phyloP scores from a whole-genome alignment of 1,140 invertebrate genomes.

The Trigoniulus corallinus region DNA sequence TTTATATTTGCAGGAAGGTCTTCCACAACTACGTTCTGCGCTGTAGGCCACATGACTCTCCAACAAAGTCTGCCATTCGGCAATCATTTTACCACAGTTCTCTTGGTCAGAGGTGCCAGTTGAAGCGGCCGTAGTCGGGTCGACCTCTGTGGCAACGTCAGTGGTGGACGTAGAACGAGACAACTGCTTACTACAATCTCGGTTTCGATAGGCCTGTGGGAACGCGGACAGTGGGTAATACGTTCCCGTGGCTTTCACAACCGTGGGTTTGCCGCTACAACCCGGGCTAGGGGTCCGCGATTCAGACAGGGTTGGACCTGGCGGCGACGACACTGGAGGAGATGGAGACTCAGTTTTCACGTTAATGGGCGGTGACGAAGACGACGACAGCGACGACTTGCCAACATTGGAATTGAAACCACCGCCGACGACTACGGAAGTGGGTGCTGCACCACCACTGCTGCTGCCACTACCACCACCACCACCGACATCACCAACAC shows the following conservation, averaged over 20 bases:
- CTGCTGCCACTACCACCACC: too few species aligned
- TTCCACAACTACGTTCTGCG: slow-evolving; percentile 48
- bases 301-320: slow-evolving; percentile 2
- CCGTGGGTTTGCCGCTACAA: slow-evolving; percentile 17
- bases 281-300: background rate
- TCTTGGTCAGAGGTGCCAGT: background rate
- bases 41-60: slow-evolving; percentile 29
- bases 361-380: background rate
- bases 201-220: slow-evolving; percentile 9
- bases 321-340: background rate
- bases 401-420: background rate
- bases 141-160: background rate
- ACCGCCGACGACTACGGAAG: background rate
- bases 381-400: background rate
- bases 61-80: slow-evolving; percentile 23
- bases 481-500: too few species aligned
- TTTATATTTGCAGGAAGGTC: slow-evolving; percentile 73
- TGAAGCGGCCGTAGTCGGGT: background rate
- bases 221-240: slow-evolving; percentile 78
- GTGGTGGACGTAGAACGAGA: too few species aligned
- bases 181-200: background rate
- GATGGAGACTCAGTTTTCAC: background rate
- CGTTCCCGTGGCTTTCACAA: slow-evolving; percentile 81
- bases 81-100: background rate
- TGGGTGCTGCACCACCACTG: too few species aligned